Evolutionary conservation across 2,888 invertebrate genomes (phyloP).

Genomic region (Sinotaia quadrata): DNA sequence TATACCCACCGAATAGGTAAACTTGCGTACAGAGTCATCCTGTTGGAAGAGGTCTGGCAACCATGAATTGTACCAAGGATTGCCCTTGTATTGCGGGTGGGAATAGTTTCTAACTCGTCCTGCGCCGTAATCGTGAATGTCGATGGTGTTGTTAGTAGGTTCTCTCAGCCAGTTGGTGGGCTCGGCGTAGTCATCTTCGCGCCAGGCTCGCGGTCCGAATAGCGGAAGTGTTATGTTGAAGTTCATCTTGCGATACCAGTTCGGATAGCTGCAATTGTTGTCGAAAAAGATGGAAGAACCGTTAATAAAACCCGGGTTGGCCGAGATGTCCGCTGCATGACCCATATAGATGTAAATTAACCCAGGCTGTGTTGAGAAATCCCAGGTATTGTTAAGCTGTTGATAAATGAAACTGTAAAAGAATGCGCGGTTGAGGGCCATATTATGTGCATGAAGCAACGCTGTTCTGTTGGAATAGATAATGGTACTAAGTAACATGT

Average conservation of each 20-base stretch:
- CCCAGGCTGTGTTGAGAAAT: constrained; percentile 92
- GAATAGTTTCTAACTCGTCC: constrained; percentile 90
- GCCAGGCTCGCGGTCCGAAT: constrained; percentile 93
- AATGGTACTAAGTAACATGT: constrained; percentile 79
- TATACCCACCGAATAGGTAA: constrained; percentile 66
- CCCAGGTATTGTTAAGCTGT: constrained; percentile 55
- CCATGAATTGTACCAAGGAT: constrained; percentile 95
- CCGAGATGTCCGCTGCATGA: constrained; percentile 93
- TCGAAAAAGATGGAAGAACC: constrained; percentile 93
- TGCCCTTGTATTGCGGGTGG: constrained; percentile 89
- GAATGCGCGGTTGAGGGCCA: constrained; percentile 95
- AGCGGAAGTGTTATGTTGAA: constrained; percentile 95
- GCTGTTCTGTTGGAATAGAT: constrained; percentile 87
- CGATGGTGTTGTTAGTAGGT: constrained; percentile 93
- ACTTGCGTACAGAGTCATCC: constrained; percentile 71
- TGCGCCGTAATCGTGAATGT: constrained; percentile 75
- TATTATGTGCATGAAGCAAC: constrained; percentile 92
- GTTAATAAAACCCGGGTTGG: constrained; percentile 87
- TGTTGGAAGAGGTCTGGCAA: constrained; percentile 93
- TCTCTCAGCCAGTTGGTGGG: constrained; percentile 95
- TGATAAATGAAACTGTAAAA: constrained; percentile 75
- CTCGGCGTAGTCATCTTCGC: constrained; percentile 76
- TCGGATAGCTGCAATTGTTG: constrained; percentile 93
- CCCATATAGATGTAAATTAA: constrained; percentile 98
- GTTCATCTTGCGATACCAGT: constrained; percentile 88